phyloP scores from a whole-genome alignment of 1,140 invertebrate species.

The Hylaeus volcanicus region DNA sequence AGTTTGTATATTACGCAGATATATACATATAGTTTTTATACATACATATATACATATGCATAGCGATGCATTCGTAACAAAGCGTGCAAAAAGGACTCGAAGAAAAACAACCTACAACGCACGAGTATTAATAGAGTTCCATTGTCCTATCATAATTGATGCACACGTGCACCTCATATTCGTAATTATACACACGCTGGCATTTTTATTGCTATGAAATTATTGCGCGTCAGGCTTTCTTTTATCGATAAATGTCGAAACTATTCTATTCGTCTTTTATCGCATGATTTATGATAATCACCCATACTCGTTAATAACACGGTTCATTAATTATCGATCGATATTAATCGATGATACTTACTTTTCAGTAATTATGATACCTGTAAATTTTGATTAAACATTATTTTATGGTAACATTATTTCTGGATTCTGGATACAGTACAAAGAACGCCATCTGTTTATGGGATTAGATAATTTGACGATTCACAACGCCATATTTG shows the following conservation, averaged over 20 bases:
- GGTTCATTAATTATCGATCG: background rate
- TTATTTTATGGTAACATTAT: too few relatives aligned
- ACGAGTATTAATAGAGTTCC: background rate
- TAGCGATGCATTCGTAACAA: constrained; percentile 9
- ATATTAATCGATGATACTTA: background rate
- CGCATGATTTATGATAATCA: background rate
- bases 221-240: background rate
- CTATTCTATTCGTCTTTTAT: background rate
- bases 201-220: background rate
- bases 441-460: background rate
- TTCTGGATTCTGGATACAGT: too few relatives aligned
- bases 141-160: constrained; percentile 20
- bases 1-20: background rate
- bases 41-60: background rate
- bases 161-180: background rate
- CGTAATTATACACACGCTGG: background rate
- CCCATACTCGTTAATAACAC: too few relatives aligned
- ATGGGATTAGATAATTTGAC: background rate
- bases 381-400: too few relatives aligned
- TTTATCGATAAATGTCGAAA: background rate
- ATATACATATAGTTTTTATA: too few relatives aligned
- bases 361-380: too few relatives aligned
- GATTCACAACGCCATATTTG: background rate
- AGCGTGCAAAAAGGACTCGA: constrained; percentile 3
- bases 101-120: constrained; percentile 2